phyloP scores from a whole-genome alignment of 2,888 invertebrate species.

The Cephus nigrinus region DNA sequence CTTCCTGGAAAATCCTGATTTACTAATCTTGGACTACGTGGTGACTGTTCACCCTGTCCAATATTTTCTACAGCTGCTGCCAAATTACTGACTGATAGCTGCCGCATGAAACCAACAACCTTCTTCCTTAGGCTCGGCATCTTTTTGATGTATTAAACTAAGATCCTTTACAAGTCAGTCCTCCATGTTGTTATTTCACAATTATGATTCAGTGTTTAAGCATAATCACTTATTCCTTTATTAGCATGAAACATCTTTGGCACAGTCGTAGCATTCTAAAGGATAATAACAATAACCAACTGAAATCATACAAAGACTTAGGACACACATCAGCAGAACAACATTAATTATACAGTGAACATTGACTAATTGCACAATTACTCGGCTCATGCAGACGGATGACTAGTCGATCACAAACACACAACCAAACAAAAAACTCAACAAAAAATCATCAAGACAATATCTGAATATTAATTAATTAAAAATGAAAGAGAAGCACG shows the following conservation, averaged over 20 bases:
- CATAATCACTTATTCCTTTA: neutral
- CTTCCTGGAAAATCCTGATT: slow-evolving; percentile 65
- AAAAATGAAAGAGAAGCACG: neutral
- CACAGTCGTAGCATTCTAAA: neutral
- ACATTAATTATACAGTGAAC: neutral
- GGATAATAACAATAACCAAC: neutral
- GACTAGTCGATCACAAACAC: neutral
- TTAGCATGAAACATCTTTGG: neutral
- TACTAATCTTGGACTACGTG: slow-evolving; percentile 69
- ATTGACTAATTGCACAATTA: neutral
- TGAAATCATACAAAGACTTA: neutral
- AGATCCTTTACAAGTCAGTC: neutral
- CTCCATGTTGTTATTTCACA: neutral
- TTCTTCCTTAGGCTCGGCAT: slow-evolving; percentile 80
- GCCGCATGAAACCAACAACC: slow-evolving; percentile 78
- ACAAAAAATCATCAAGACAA: neutral
- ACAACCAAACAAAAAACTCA: neutral
- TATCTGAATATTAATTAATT: neutral
- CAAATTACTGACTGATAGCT: slow-evolving; percentile 72
- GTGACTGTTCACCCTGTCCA: slow-evolving; percentile 64
- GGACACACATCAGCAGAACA: neutral
- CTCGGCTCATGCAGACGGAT: neutral
- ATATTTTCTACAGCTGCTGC: slow-evolving; percentile 57
- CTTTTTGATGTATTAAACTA: slow-evolving; percentile 2
- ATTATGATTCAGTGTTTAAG: neutral